Percentiles rank a stretch among this genome's conserved stretches.
Conservation (phyloP, 2,888 invertebrate genomes). For the Plemyria rubiginata region DNA sequence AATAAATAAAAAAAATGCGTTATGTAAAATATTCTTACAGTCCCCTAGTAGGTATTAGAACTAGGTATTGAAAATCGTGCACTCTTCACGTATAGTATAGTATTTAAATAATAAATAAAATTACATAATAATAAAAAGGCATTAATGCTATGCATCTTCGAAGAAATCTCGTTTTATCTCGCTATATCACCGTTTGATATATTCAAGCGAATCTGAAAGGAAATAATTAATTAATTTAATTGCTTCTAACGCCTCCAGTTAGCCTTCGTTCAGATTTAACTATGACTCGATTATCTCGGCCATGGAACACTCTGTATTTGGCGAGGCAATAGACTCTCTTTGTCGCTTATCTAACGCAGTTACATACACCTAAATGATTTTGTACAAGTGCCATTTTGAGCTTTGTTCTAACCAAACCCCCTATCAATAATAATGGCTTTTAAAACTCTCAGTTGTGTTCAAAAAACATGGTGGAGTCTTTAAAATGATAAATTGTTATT, state of each 20-base stretch:
- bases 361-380: neutral
- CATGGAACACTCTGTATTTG: slow-evolving; percentile 74
- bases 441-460: neutral
- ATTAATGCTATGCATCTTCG: slow-evolving; percentile 8
- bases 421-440: neutral
- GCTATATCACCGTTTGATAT: slow-evolving; percentile 46
- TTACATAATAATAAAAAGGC: too few species aligned
- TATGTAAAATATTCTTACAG: too few species aligned
- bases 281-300: slow-evolving; percentile 71
- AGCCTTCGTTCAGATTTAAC: slow-evolving; percentile 79
- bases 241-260: slow-evolving; percentile 76
- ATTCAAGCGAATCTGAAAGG: slow-evolving; percentile 75
- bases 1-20: too few species aligned
- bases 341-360: slow-evolving; percentile 53
- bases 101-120: too few species aligned
- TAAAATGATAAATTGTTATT: too few species aligned
- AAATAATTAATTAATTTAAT: slow-evolving; percentile 80
- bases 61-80: too few species aligned
- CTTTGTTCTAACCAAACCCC: neutral
- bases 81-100: too few species aligned
- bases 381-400: slow-evolving; percentile 2
- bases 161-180: slow-evolving; percentile 32
- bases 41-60: too few species aligned
- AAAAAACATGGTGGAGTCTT: too few species aligned
- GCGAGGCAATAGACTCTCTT: slow-evolving; percentile 71